Base-by-base conservation (phyloP, 2,797 vertebrate genomes). In the Gobionotothen gibberifrons region DNA sequence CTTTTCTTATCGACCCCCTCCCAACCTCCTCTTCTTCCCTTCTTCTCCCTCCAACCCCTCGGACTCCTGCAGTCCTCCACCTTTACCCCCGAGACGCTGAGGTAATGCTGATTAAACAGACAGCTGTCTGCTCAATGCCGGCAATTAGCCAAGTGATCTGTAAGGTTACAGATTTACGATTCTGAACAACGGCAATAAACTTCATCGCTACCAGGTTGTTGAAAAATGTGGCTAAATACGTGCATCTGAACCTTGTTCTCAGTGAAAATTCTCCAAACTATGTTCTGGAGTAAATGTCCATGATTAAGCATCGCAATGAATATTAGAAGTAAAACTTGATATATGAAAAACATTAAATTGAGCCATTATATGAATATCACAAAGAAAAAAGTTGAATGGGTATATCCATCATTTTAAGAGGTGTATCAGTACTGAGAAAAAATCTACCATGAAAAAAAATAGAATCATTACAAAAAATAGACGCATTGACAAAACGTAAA, bases 71-170 rank as follows among this genome's bases (percentile, higher is more conserved):
- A 58, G 78, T 80, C 89, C 87, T 86, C 88, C 74, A 84, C 91
- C 93, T 93, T 88, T 81, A 87, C 74, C 78, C 84, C 56, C 13
- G 75, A 77, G 91, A 82, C 75, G 80, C 83, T 91, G 90, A 91
- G 82, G 89, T 89, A 89, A 92, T 77, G 80, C 86, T 86, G 80
- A 87, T 92, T 86, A 88, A 90, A 91, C 85, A 76, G 72, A 86
- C 85, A 90, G 72, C 85, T 87, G 81, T 87, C 88, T 86, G 80
- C 82, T 92, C 88, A 89, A 92, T 92, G 72, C 83, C 83, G 78
- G 74, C 79, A 89, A 88, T 89, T 91, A 90, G 82, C 87, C 69
- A 63, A 51, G 81, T 84, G 88, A 92, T 93, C 58, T 83, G 61
- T 29, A 36, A 68, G 60, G 70, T 74, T 83, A 81, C 71, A 77